Conservation (phyloP, 2,888 invertebrate species). For the Atethmia centrago region DNA sequence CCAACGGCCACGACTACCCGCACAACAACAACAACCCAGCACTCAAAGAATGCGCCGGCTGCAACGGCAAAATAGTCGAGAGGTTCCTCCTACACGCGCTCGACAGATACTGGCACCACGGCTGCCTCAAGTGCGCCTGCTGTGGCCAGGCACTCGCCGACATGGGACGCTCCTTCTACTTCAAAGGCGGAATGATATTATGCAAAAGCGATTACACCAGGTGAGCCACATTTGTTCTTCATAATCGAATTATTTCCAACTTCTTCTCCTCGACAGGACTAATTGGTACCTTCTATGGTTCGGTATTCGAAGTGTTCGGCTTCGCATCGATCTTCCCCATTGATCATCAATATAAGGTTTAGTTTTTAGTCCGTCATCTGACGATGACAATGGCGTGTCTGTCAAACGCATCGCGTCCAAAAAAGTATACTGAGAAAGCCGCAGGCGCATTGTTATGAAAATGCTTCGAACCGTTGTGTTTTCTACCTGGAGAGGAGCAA, state of each 20-base stretch:
- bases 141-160: constrained; percentile 97
- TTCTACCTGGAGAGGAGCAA: constrained; percentile 87
- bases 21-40: constrained; percentile 91
- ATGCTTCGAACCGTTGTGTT: constrained; percentile 87
- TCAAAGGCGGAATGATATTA: constrained; percentile 97
- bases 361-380: constrained; percentile 88
- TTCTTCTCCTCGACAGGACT: constrained; percentile 69
- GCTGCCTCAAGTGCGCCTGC: constrained; percentile 98
- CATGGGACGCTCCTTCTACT: constrained; percentile 97
- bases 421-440: constrained; percentile 87
- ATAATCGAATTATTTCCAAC: constrained; percentile 67
- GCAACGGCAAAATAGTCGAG: constrained; percentile 97
- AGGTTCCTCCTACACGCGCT: constrained; percentile 97
- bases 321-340: constrained; percentile 82
- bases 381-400: constrained; percentile 89
- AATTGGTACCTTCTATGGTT: constrained; percentile 82
- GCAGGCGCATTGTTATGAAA: constrained; percentile 90
- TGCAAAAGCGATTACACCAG: constrained; percentile 98
- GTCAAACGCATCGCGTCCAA: constrained; percentile 86
- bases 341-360: constrained; percentile 84
- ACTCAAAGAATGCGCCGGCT: constrained; percentile 96
- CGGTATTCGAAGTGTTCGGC: constrained; percentile 75
- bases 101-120: constrained; percentile 99
- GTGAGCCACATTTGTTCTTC: constrained; percentile 89
- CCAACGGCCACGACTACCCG: constrained; percentile 91